phyloP scores from a whole-genome alignment of 2,113 vertebrate genomes.

The Micronycteris hirsuta region DNA sequence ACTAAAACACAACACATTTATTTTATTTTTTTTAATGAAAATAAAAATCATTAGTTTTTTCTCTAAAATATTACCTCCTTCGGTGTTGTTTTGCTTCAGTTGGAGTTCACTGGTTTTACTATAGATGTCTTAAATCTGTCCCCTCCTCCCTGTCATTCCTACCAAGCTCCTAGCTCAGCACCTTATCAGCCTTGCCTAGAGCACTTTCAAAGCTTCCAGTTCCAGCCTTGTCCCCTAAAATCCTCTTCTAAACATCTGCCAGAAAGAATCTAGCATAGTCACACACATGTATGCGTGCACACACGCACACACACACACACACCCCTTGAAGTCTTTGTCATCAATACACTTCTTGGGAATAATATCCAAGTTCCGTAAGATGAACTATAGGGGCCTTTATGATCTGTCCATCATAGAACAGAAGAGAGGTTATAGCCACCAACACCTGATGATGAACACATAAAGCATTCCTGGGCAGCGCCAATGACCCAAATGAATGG shows the following conservation, averaged over 20 bases:
- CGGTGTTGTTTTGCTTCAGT: background rate
- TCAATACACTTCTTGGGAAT: background rate
- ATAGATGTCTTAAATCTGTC: background rate
- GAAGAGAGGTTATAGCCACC: background rate
- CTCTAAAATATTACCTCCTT: background rate
- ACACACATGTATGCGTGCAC: background rate
- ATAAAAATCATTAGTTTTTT: constrained; percentile 21
- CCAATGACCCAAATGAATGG: background rate
- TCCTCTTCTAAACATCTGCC: background rate
- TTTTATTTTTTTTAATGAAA: too few species aligned
- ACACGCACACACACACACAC: background rate
- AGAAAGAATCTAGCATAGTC: background rate
- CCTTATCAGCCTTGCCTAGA: background rate
- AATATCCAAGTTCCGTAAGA: background rate
- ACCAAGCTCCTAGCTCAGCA: background rate
- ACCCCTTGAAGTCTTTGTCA: background rate
- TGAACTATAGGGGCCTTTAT: background rate
- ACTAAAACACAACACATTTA: constrained; percentile 22
- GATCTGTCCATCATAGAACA: background rate
- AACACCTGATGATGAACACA: background rate
- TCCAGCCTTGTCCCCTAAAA: background rate
- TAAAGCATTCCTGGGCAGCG: background rate
- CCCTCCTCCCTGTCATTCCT: background rate
- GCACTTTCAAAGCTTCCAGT: background rate
- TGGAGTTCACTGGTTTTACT: background rate